These are phyloP conservation scores for Gonocerus acuteangulatus DNA, from an alignment of 2,888 invertebrate species.

Conservation along the genomic window DNA sequence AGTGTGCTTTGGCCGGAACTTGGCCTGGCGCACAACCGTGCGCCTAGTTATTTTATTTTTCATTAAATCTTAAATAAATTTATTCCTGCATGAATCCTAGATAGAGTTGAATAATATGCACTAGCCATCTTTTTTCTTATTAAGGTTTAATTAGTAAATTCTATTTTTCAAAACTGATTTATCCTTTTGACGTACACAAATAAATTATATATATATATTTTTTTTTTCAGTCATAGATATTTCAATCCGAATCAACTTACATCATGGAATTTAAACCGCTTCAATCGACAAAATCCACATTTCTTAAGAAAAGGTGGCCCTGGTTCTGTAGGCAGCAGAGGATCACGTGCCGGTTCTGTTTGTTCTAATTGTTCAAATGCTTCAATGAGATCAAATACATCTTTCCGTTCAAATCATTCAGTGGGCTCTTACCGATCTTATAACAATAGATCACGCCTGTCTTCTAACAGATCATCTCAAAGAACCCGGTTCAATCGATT, in stretches of 20 bases:
- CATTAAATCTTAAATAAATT: too few relatives aligned
- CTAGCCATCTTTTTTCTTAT: too few relatives aligned
- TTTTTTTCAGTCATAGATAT: too few relatives aligned
- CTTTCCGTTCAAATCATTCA: slow-evolving; percentile 1
- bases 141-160: too few relatives aligned
- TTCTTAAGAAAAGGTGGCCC: neutral
- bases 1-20: too few relatives aligned
- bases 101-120: too few relatives aligned
- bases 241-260: too few relatives aligned
- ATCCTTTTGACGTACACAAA: too few relatives aligned
- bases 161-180: too few relatives aligned
- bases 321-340: slow-evolving; percentile 6
- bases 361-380: slow-evolving; percentile 5
- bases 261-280: neutral
- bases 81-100: too few relatives aligned
- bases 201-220: slow-evolving; percentile 1
- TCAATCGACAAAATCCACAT: neutral
- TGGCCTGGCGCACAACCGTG: too few relatives aligned
- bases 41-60: too few relatives aligned
- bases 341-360: neutral
- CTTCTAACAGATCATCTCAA: neutral
- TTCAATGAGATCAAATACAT: slow-evolving; percentile 1
- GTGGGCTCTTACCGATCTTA: neutral
- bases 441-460: neutral
- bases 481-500: neutral